Evolutionary conservation across 2,797 vertebrate species (phyloP), one percentile per base, ranked within the genome.

Genomic region (Xenopus petersii): DNA sequence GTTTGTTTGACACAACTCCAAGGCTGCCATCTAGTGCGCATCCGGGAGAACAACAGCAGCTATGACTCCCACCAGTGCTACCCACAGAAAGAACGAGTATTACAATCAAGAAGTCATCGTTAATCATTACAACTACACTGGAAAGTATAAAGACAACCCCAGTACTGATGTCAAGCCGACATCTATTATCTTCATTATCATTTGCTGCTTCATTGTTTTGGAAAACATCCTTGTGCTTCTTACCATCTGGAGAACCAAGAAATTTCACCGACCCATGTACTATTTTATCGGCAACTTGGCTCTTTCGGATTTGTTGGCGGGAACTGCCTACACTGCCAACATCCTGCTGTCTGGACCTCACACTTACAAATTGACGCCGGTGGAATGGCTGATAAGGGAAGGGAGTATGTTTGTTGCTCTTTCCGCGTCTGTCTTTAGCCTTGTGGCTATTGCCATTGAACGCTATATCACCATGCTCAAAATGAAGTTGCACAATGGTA

Each of bases 281-380:
- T 98, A 98, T 87, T 99, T 99, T 84, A 98, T 99, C 12, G 97
- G 97, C 47, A 99, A 99, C 86, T 88, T 99, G 86, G 97, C 97
- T n/a, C 92, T 99, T 78, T 98, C 96, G 0, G 97, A 99, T 89
- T 91, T 99, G 83, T 86, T 99, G 86, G 97, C 97, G 0, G 97
- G 97, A 0, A 91, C 94, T 36, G 97, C 95, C 46, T 99, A 99
- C 84, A 95, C 89, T 0, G 93, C 95, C 84, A 99, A 99, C 86
- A 93, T 99, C 83, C 87, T 98, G 80, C 84, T 98, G 67, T 99
- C 97, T 0, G 97, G 97, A 24, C 91, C 94, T 80, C 97, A 94
- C 88, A 99, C 97, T 0, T 96, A 95, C 73, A 93, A 88, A 74
- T 92, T 99, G 75, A 96, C 94, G 0, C 93, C 94, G 0, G 93